A percentile compares a stretch with the other conserved stretches of the same genome.
Evolutionary conservation across 2,797 vertebrate genomes (phyloP).

Genomic region (Stomatorhinus walkeri): DNA sequence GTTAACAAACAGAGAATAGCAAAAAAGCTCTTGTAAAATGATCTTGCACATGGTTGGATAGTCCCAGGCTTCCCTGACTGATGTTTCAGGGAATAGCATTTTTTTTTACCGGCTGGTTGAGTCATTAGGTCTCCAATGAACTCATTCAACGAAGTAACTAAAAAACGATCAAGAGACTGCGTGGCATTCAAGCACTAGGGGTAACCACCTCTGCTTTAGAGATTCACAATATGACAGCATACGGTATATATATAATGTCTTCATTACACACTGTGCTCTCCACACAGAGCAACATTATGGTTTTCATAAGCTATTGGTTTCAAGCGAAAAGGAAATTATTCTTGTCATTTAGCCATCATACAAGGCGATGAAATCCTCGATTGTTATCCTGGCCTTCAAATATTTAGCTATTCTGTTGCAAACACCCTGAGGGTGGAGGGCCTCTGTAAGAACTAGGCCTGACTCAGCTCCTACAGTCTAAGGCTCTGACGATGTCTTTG

Average conservation of each 20-base stretch:
- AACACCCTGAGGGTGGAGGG: not conserved
- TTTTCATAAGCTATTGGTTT: not conserved
- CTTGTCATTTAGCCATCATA: not conserved
- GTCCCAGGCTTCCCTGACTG: not conserved
- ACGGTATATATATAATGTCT: not conserved
- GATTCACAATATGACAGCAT: not conserved
- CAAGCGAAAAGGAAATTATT: not conserved
- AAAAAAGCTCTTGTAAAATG: not conserved
- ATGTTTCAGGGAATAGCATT: not conserved
- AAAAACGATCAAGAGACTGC: not conserved
- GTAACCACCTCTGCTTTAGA: not conserved
- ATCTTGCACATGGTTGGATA: not conserved
- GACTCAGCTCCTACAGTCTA: not conserved
- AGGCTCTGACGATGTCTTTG: not conserved
- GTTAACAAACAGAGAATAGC: not conserved
- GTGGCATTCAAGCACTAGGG: not conserved
- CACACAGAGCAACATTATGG: conserved; percentile 8
- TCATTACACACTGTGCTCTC: not conserved
- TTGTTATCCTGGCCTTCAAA: not conserved
- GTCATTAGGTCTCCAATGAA: not conserved
- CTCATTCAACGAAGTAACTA: not conserved
- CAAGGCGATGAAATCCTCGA: not conserved
- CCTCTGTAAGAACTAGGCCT: not conserved
- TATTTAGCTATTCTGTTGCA: not conserved
- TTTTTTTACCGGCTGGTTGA: not conserved